Evolutionary conservation across 2,113 vertebrate genomes (phyloP).

Genomic region (Leucoraja erinaceus): DNA sequence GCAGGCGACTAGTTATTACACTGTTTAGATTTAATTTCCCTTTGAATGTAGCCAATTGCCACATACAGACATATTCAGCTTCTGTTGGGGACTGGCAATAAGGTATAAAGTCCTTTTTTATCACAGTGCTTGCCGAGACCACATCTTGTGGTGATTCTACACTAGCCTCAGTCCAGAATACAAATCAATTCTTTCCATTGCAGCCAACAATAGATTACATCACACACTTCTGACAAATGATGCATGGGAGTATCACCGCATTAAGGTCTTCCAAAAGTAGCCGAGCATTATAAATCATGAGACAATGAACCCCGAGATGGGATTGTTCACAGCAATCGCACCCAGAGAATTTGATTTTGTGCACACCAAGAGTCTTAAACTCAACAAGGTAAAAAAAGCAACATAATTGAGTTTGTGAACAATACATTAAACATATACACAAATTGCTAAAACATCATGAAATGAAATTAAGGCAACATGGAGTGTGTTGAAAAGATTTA

Average conservation of each 20-base stretch:
- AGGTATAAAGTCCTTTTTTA: not conserved
- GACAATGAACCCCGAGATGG: not conserved
- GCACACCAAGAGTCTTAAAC: not conserved
- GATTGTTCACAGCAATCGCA: not conserved
- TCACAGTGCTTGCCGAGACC: not conserved
- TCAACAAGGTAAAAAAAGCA: not conserved
- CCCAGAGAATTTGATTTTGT: not conserved
- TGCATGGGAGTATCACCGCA: not conserved
- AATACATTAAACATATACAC: not conserved
- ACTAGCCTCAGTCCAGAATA: not conserved
- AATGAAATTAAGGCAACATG: not conserved
- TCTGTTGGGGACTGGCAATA: not conserved
- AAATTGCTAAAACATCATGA: not conserved
- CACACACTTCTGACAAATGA: not conserved
- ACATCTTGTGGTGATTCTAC: not conserved
- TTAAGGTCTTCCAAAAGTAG: not conserved
- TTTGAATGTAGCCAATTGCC: not conserved
- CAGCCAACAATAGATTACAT: not conserved
- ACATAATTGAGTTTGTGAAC: conserved; percentile 12
- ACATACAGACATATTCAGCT: not conserved
- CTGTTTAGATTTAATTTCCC: too few relatives aligned
- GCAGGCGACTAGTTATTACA: not conserved
- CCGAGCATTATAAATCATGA: not conserved
- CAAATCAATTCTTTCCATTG: not conserved
- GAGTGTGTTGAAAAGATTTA: not conserved